Evolutionary conservation across 2,888 invertebrate species (phyloP), one percentile per base, ranked within the genome.

Genomic region (Dynastes hyllus): DNA sequence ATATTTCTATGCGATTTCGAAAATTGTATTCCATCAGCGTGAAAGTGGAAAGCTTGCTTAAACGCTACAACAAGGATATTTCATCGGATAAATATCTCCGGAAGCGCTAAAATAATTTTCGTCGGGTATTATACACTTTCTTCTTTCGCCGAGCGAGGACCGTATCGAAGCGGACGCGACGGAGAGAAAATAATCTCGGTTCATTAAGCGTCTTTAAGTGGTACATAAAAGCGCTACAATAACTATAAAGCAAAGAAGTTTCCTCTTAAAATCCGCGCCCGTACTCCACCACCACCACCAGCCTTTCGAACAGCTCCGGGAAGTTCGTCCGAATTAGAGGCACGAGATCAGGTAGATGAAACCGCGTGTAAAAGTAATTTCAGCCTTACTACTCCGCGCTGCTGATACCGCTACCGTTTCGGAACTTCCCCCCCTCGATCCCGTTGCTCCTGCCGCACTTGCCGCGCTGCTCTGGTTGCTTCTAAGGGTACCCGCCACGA

Each of bases 321-420:
- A 16, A 58, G 5, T 8, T 22, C 27, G 40, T 11, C 73, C 27
- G 61, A 75, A 75, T 61, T 75, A 61, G 45, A 75, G 45, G 27
- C 22, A 40, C 45, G 55, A 63, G 61, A 73, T 73, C 73, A 73
- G 73, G 73, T 73, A 73, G 53, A 73, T 73, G 61, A 73, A 61
- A 61, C 73, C 73, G 58, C 73, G 45, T 73, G 61, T 58, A 32
- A 45, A 45, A 73, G 73, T 45, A 73, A 73, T 73, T 73, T 73
- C 73, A 55, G 53, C 70, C 32, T 16, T 32, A 32, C 37, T 22
- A 22, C 16, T 55, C 13, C 45, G 13, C 61, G 73, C 29, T 51
- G 73, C 27, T 29, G 51, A 29, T 51, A 29, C 51, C 51, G 29
- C 37, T 9, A 16, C 55, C 16, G 32, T 37, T 37, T 5, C 32